Percentiles rank a stretch among this genome's conserved stretches.
These are phyloP conservation scores for Cinclus cinclus DNA, from an alignment of 2,113 vertebrate genomes.

Conservation along the genomic window DNA sequence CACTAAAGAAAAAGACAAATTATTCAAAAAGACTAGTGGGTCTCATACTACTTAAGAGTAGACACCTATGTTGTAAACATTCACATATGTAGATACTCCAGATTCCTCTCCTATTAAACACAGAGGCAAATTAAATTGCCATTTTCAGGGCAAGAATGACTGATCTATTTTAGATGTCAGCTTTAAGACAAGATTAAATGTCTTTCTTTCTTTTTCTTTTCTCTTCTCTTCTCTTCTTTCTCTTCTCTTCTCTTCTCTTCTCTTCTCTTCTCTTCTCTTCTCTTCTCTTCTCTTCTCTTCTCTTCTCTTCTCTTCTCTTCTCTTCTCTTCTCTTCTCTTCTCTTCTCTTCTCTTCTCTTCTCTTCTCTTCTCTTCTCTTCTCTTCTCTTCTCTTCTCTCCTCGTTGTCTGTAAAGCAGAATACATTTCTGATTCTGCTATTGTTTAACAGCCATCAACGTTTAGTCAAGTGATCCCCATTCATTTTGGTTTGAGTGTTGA, in stretches of 20 bases:
- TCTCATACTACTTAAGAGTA: background rate
- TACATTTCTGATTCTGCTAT: background rate
- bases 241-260: fast-evolving
- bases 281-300: fast-evolving
- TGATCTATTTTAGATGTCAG: background rate
- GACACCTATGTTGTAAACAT: background rate
- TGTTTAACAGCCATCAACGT: background rate
- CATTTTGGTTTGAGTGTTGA: background rate
- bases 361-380: fast-evolving
- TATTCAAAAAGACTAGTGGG: background rate
- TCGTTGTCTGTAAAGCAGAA: background rate
- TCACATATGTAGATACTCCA: background rate
- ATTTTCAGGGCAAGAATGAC: background rate
- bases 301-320: fast-evolving
- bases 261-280: too few species aligned
- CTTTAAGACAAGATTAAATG: background rate
- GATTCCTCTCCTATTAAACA: background rate
- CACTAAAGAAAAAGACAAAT: background rate
- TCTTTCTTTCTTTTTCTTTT: fast-evolving
- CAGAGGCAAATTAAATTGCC: background rate
- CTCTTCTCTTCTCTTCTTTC: too few species aligned
- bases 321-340: too few species aligned
- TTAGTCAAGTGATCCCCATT: background rate
- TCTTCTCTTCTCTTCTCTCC: fast-evolving
- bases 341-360: fast-evolving